Base-by-base conservation (phyloP, 2,888 invertebrate species). In the Dasysyrphus tricinctus region DNA sequence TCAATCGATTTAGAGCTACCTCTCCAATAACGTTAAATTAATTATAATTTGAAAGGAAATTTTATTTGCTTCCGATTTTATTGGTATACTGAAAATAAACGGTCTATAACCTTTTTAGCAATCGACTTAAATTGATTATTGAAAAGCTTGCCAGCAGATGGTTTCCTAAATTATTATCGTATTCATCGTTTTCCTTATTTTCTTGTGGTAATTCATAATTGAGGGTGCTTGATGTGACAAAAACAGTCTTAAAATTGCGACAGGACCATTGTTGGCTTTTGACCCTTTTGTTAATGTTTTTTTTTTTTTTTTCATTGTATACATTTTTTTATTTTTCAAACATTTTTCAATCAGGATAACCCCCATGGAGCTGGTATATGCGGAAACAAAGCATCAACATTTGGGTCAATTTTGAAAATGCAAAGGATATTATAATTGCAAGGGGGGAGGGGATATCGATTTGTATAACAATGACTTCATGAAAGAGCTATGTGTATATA, bases 341-440 rank as follows among this genome's bases (percentile, higher is more conserved):
- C 5, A 44, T 44, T 44, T 47, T 72, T 56, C 65, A 1, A 4
- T 19, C 12, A 39, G 14, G 4, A 11, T 24, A 61, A 24, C 1
- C 24, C 14, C 11, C 14, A 7, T 54, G 54, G n/a, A 7, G 29
- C 8, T 29, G 12, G n/a, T n/a, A 24, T 24, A 14, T 61, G 81
- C 42, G 49, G 47, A 34, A 49, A 49, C 59, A 67, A 75, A 32
- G 47, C 61, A 51, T 34, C 69, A 59, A 37, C 34, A 82, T 82
- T 77, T 56, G 73, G 82, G 82, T 82, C 82, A 59, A 82, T 81
- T 72, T 76, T 57, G 65, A 76, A 76, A 81, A 76, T 72, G 65
- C 72, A 81, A 75, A 34, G 34, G 67, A 49, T 65, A 47, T 56
- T n/a, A 16, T 32, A 16, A 67, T 49, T 32, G 4, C 11, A 5